These are phyloP conservation scores for Pelvicachromis taeniatus DNA, from an alignment of 2,113 vertebrate genomes.

Conservation along the genomic window DNA sequence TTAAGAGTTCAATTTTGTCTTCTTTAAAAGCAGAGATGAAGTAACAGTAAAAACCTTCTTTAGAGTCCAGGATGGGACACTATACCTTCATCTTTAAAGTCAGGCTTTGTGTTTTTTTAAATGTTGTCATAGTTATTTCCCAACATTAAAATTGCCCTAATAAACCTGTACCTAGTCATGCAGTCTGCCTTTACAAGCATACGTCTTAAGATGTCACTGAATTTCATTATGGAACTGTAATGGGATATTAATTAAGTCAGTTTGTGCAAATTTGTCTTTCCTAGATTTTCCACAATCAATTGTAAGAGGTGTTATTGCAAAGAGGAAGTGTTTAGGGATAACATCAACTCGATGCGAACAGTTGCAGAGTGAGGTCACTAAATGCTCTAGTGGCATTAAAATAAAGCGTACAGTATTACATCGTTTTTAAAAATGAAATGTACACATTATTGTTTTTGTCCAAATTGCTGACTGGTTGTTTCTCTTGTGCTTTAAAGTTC, in stretches of 20 bases:
- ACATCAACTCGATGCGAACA: background rate
- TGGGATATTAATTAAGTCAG: background rate
- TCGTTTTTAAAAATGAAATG: fast-evolving
- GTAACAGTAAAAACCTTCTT: background rate
- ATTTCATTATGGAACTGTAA: background rate
- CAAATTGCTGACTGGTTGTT: background rate
- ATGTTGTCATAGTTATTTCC: background rate
- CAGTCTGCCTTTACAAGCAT: background rate
- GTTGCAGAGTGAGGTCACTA: background rate
- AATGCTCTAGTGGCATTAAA: background rate
- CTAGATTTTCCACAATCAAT: background rate
- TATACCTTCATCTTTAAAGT: background rate
- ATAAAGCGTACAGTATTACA: background rate
- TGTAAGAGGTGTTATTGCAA: background rate
- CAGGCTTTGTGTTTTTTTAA: background rate
- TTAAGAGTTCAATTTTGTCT: background rate
- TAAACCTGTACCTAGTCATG: background rate
- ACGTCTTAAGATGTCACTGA: no score
- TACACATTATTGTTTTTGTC: background rate
- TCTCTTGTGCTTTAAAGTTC: background rate
- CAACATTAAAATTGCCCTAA: background rate
- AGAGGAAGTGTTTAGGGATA: background rate
- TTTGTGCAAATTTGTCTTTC: background rate
- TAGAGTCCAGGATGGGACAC: background rate
- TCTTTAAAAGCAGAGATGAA: background rate